A percentile compares a stretch with the other conserved stretches of the same genome.
phyloP scores from a whole-genome alignment of 2,888 invertebrate genomes.

The Cataglyphis albicans region DNA sequence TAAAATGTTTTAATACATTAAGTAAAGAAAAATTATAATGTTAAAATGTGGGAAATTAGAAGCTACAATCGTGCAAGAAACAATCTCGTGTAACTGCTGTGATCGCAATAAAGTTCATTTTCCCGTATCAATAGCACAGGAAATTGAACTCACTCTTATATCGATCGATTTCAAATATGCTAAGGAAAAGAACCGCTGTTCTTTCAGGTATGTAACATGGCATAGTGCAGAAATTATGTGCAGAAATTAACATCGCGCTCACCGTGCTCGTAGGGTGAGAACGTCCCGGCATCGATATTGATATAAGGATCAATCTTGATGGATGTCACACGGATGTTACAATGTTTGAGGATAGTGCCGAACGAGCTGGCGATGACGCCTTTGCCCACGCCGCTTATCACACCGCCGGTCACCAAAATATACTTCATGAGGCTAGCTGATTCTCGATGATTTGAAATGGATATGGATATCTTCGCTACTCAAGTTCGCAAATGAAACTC shows the following conservation, averaged over 20 bases:
- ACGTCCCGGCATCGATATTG: slow-evolving; percentile 99
- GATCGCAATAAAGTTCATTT: background rate
- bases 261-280: slow-evolving; percentile 99
- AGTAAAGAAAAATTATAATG: background rate
- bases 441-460: background rate
- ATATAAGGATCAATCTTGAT: slow-evolving; percentile 99
- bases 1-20: background rate
- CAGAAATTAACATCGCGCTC: slow-evolving; percentile 80
- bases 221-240: background rate
- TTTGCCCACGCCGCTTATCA: slow-evolving; percentile 99
- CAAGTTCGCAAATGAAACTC: background rate
- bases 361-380: slow-evolving; percentile 98
- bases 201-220: background rate
- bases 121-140: background rate
- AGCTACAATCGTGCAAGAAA: background rate
- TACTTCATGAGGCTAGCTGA: slow-evolving; percentile 92
- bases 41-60: background rate
- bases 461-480: background rate
- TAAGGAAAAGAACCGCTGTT: background rate
- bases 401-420: slow-evolving; percentile 99
- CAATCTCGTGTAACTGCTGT: background rate
- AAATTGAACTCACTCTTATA: background rate
- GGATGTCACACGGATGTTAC: slow-evolving; percentile 97
- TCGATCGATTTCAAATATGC: background rate
- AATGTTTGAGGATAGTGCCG: slow-evolving; percentile 97